Evolutionary conservation across 2,113 vertebrate species (phyloP).

Genomic region (Equus przewalskii): DNA sequence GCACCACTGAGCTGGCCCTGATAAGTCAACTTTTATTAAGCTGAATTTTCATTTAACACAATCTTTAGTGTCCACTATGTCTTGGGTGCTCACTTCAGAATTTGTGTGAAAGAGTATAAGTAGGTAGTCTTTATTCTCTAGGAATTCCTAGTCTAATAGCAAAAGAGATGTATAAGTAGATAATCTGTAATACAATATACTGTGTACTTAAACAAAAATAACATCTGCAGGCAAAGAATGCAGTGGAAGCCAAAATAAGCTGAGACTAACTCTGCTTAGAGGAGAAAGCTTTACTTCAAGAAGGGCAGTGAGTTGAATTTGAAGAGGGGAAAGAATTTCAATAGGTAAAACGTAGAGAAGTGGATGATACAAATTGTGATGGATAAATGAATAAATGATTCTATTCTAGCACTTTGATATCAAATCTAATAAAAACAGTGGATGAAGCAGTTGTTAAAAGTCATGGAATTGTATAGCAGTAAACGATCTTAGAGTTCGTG

Average conservation of each 20-base stretch:
- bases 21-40: not conserved
- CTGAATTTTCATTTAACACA: not conserved
- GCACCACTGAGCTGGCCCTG: too few species aligned
- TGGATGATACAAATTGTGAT: not conserved
- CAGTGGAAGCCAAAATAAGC: not conserved
- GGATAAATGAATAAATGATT: not conserved
- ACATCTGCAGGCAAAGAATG: not conserved
- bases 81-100: not conserved
- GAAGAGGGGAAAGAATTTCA: not conserved
- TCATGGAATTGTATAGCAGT: not conserved
- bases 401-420: not conserved
- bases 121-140: not conserved
- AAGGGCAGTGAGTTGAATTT: not conserved
- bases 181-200: not conserved
- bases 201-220: conserved; percentile 5
- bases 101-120: not conserved
- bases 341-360: not conserved
- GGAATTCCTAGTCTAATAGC: not conserved
- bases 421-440: not conserved
- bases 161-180: not conserved
- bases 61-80: not conserved
- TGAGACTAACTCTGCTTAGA: not conserved
- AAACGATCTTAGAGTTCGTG: not conserved
- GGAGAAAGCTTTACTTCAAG: not conserved
- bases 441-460: not conserved